phyloP scores from a whole-genome alignment of 2,888 invertebrate species.

The Harmothoe impar region DNA sequence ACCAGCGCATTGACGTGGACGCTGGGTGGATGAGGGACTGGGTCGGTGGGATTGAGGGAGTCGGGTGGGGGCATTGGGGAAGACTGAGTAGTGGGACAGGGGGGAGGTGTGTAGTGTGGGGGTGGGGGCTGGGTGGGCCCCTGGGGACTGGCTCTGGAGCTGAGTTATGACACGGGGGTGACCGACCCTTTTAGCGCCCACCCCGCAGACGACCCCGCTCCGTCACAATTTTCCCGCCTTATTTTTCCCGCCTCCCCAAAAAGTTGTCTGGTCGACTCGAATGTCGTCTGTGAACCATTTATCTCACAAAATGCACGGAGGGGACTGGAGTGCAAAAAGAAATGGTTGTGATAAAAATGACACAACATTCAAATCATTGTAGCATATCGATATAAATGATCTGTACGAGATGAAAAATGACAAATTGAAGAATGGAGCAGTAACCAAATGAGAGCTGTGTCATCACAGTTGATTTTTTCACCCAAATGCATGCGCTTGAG shows the following conservation, averaged over 20 bases:
- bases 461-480: too few relatives aligned
- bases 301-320: slow-evolving; percentile 3
- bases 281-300: not conserved
- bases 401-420: too few relatives aligned
- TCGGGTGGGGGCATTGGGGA: not conserved
- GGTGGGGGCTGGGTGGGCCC: not conserved
- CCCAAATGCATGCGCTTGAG: too few relatives aligned
- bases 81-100: not conserved
- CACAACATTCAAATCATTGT: not conserved
- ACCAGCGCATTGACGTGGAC: not conserved
- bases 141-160: slow-evolving; percentile 28
- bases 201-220: slow-evolving; percentile 43
- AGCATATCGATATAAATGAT: slow-evolving; percentile 7
- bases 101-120: not conserved
- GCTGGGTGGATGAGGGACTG: slow-evolving; percentile 8
- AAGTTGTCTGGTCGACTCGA: not conserved
- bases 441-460: not conserved
- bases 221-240: slow-evolving; percentile 39
- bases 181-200: slow-evolving; percentile 46
- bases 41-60: slow-evolving; percentile 3
- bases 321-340: not conserved
- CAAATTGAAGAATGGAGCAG: not conserved
- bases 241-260: slow-evolving; percentile 10
- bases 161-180: slow-evolving; percentile 52
- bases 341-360: not conserved